Evolutionary conservation across 2,888 invertebrate genomes (phyloP).

Genomic region (Scaptomyza parva): DNA sequence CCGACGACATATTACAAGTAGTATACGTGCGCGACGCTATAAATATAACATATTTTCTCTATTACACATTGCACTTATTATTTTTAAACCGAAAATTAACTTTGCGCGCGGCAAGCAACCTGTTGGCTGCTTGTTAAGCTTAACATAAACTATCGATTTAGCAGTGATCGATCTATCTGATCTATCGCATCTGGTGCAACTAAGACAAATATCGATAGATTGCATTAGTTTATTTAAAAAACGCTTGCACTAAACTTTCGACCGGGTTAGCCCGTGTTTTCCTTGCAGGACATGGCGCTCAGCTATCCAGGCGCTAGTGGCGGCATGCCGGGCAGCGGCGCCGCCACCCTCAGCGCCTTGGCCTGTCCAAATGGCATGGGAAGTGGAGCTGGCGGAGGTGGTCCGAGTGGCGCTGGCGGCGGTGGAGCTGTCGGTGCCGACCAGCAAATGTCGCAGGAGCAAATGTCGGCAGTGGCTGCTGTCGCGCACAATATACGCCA

Average conservation of each 20-base stretch:
- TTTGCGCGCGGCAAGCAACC: not conserved
- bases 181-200: not conserved
- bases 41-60: not conserved
- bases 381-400: constrained; percentile 34
- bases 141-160: constrained; percentile 16
- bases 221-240: not conserved
- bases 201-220: not conserved
- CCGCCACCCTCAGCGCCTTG: constrained; percentile 51
- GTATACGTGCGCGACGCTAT: not conserved
- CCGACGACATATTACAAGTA: not conserved
- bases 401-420: constrained; percentile 26
- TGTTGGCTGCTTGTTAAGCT: not conserved
- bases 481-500: constrained; percentile 94
- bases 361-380: constrained; percentile 75
- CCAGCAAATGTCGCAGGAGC: constrained; percentile 87
- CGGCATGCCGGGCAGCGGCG: constrained; percentile 45
- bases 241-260: constrained; percentile 49
- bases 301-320: constrained; percentile 86
- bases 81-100: not conserved
- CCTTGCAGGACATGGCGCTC: constrained; percentile 87
- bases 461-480: constrained; percentile 93
- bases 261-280: constrained; percentile 85
- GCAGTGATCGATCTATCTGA: not conserved
- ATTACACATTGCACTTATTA: not conserved
- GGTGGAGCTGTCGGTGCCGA: constrained; percentile 83